These are phyloP conservation scores for Myopa testacea DNA, from an alignment of 2,888 invertebrate genomes.

Conservation along the genomic window DNA sequence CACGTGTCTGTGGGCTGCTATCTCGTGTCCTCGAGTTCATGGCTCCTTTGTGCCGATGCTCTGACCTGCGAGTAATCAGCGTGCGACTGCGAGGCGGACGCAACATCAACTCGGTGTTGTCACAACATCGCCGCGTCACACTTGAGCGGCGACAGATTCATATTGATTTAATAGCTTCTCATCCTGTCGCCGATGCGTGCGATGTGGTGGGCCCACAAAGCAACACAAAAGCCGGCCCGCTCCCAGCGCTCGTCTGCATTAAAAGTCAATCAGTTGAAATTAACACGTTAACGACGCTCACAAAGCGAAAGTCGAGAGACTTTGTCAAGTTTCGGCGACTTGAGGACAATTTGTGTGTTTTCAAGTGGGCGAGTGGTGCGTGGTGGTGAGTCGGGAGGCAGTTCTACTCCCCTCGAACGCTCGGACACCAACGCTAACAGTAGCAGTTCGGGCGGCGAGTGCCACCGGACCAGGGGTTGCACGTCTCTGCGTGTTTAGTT, in stretches of 20 bases:
- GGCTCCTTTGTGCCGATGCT: conserved; percentile 39
- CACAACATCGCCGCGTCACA: conserved; percentile 14
- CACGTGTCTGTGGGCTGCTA: conserved; percentile 48
- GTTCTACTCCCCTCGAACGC: not conserved
- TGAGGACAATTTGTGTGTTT: not conserved
- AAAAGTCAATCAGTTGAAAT: conserved; percentile 63
- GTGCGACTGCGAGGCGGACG: conserved; percentile 38
- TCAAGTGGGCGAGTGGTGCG: not conserved
- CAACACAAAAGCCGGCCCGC: not conserved
- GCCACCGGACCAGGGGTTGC: not conserved
- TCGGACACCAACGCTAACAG: too few relatives aligned
- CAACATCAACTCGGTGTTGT: conserved; percentile 22
- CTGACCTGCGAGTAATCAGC: conserved; percentile 43
- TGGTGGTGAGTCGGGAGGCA: not conserved
- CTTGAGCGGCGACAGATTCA: conserved; percentile 6
- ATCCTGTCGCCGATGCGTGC: conserved; percentile 5
- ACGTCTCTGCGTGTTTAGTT: not conserved
- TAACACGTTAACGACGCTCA: conserved; percentile 60
- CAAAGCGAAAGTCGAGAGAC: not conserved
- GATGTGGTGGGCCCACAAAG: not conserved
- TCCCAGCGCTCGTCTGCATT: conserved; percentile 49
- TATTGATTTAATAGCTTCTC: conserved; percentile 36
- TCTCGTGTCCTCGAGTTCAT: conserved; percentile 13
- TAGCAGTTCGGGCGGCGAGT: not conserved
- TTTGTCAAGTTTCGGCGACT: not conserved